These are phyloP conservation scores for Diacarnus erythraeanus DNA, from an alignment of 37 sponge, comb jelly and placozoan genomes.

Conservation along the genomic window DNA sequence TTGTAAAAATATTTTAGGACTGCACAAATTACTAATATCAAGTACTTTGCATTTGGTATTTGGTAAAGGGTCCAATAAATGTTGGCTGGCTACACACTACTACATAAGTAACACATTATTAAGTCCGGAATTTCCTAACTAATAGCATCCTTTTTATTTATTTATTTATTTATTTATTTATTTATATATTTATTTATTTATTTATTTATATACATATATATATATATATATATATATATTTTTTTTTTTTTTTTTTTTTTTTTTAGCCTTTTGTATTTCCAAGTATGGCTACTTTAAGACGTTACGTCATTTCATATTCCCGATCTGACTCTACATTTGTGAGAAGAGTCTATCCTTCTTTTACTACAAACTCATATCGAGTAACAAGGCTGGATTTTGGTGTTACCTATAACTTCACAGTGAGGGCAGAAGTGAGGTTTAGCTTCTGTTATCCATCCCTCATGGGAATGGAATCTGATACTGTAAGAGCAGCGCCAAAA, in stretches of 20 bases:
- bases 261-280: slow-evolving; percentile 2
- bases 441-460: not conserved
- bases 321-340: not conserved
- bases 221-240: slow-evolving; percentile 3
- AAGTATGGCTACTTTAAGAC: not conserved
- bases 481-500: not conserved
- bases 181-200: not conserved
- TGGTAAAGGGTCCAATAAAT: too few species aligned
- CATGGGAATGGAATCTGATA: not conserved
- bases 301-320: not conserved
- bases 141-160: not conserved
- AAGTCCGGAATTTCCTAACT: too few species aligned
- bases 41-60: too few species aligned
- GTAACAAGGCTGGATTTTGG: slow-evolving; percentile 1
- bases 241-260: not conserved
- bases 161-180: not conserved
- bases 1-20: too few species aligned
- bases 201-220: not conserved
- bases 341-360: not conserved
- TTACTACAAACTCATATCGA: not conserved
- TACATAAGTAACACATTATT: too few species aligned
- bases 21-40: too few species aligned
- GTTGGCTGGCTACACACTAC: too few species aligned
- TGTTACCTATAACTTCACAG: not conserved
- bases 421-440: slow-evolving; percentile 11